Conservation (phyloP, 2,797 vertebrate species). For the Lagodon rhomboides region DNA sequence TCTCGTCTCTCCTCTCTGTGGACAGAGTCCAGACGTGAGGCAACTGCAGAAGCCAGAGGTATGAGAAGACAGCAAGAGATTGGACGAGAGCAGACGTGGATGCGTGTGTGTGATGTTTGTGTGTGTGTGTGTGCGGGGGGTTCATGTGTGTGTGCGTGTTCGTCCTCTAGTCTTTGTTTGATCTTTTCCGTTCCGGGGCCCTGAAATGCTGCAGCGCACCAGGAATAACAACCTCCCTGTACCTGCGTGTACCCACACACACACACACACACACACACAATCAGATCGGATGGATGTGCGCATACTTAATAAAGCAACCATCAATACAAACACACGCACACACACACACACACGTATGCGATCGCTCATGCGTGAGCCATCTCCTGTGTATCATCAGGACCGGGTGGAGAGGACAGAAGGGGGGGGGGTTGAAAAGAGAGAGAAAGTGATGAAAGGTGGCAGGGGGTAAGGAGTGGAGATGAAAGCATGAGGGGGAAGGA, state of each 20-base stretch:
- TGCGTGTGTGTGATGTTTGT: conserved; percentile 39
- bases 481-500: conserved; percentile 56
- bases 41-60: conserved; percentile 72
- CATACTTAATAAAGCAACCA: conserved; percentile 31
- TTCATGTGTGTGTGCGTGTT: conserved; percentile 29
- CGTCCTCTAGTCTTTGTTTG: conserved; percentile 79
- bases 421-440: conserved; percentile 21
- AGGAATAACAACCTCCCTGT: conserved; percentile 73
- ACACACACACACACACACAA: conserved; percentile 19
- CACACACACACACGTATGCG: conserved; percentile 3
- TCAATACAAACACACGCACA: neutral
- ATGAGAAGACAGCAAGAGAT: conserved; percentile 71
- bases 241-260: conserved; percentile 25
- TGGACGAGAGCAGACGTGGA: conserved; percentile 53
- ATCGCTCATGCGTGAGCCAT: conserved; percentile 70
- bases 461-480: conserved; percentile 76
- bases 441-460: conserved; percentile 73
- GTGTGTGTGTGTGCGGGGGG: conserved; percentile 22
- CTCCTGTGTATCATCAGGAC: conserved; percentile 72
- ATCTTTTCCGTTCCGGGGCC: conserved; percentile 71
- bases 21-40: conserved; percentile 77
- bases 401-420: conserved; percentile 55
- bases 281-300: conserved; percentile 13
- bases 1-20: conserved; percentile 54
- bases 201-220: conserved; percentile 68